Base-by-base conservation (phyloP, 2,888 invertebrate genomes). In the Phyllotreta striolata region DNA sequence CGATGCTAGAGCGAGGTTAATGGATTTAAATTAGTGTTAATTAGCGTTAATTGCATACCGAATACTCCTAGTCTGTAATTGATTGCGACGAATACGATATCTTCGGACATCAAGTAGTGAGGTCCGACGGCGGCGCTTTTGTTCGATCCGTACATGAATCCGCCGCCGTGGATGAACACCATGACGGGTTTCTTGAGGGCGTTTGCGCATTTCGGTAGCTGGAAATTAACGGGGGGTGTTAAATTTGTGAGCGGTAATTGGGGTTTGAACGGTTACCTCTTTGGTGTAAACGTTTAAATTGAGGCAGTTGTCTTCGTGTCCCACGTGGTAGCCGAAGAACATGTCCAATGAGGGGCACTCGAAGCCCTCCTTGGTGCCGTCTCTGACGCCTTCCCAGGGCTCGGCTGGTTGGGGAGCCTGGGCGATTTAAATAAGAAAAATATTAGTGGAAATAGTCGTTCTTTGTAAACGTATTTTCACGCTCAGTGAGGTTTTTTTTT, bases 241-340 rank as follows among this genome's bases (percentile, higher is more conserved):
- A 13, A 1, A 38, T 38, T 35, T 37, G 9, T 55, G 41, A 41
- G 12, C 14, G 14, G n/a, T n/a, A n/a, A n/a, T n/a, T 55, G 5
- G 12, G 37, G 34, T 10, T 14, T 46, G 10, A 39, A 39, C 6
- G 8, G 66, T 71, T 73, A 81, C 79, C 68, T 78, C 70, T 67
- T 76, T 77, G 35, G 81, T 80, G 63, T 77, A 79, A 24, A 86
- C 82, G 75, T 85, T 85, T n/a, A 86, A 70, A 71, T 83, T 83
- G 2, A 85, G 72, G 66, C 86, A 86, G 56, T 76, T 74, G 72
- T 86, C 84, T 74, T 86, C 86, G 1, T 79, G 77, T 37, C 86
- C 86, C 6, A 82, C 76, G 52, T 77, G 75, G 65, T 80, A 79
- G 8, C 78, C 69, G 60, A 77, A 76, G 47, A 73, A 73, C 70